Conservation (phyloP, 2,888 invertebrate genomes). For the Drosophila bunnanda region DNA sequence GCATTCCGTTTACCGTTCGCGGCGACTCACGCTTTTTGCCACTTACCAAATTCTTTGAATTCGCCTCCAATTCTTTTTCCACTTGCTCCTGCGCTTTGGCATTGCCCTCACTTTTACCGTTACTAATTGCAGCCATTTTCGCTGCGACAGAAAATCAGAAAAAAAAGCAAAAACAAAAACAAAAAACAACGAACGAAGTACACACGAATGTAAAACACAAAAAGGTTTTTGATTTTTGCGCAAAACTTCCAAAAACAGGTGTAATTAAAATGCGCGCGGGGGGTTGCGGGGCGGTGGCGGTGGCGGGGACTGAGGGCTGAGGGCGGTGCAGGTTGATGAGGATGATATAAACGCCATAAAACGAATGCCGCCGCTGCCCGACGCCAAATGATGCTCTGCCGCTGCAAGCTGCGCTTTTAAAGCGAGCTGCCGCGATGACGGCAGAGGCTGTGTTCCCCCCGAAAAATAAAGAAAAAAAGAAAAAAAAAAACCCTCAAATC, state of each 20-base stretch:
- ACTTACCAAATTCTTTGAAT: conserved; percentile 28
- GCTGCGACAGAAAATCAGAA: background rate
- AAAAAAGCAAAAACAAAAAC: too few species aligned
- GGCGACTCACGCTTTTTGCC: background rate
- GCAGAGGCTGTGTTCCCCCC: conserved; percentile 12
- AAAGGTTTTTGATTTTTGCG: conserved; percentile 19
- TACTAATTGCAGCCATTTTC: conserved; percentile 16
- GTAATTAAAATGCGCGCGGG: conserved; percentile 15
- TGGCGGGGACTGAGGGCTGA: background rate
- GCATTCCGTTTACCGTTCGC: conserved; percentile 21
- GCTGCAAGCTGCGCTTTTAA: conserved; percentile 63
- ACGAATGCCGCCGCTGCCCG: conserved; percentile 48
- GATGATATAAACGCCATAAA: conserved; percentile 23
- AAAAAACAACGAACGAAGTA: background rate
- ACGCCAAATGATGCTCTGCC: conserved; percentile 56
- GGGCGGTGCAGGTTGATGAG: conserved; percentile 1
- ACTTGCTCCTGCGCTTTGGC: conserved; percentile 6
- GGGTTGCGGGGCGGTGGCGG: background rate
- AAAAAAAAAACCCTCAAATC: conserved; percentile 16
- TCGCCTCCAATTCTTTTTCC: conserved; percentile 15
- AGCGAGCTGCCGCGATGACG: conserved; percentile 10
- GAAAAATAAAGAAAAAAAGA: conserved; percentile 4
- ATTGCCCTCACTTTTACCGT: conserved; percentile 31
- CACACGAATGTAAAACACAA: conserved; percentile 9
- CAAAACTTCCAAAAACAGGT: conserved; percentile 35